phyloP scores from a whole-genome alignment of 2,888 invertebrate genomes.

The Tachina fera region DNA sequence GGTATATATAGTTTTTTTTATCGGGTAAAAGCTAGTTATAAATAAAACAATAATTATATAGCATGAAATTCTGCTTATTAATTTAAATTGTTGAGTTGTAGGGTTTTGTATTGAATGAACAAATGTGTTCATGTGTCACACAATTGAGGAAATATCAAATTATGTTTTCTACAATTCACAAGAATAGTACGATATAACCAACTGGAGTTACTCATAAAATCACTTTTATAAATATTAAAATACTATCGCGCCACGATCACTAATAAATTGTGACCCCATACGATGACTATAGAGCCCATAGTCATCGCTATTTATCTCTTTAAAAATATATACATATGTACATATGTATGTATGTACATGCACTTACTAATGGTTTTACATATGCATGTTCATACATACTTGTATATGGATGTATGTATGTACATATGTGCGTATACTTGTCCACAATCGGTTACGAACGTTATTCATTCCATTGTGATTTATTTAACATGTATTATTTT shows the following conservation, averaged over 20 bases:
- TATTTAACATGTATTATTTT: conserved; percentile 45
- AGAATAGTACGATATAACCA: conserved; percentile 34
- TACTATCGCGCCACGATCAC: conserved; percentile 19
- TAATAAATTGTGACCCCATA: conserved; percentile 37
- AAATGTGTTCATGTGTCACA: conserved; percentile 64
- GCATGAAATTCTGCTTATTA: no score
- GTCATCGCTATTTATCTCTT: conserved; percentile 4
- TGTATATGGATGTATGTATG: no score
- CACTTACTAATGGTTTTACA: not conserved
- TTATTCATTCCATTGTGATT: conserved; percentile 68
- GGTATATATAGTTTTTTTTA: no score
- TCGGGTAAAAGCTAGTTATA: no score
- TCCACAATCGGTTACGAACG: conserved; percentile 3
- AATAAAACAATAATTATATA: no score
- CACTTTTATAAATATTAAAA: conserved; percentile 5
- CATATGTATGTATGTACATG: no score
- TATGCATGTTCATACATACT: not conserved
- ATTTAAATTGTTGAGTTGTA: conserved; percentile 5
- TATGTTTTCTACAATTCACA: conserved; percentile 72
- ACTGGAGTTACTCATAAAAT: conserved; percentile 46
- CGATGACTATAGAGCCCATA: not conserved
- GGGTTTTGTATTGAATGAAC: not conserved
- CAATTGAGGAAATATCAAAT: conserved; percentile 83
- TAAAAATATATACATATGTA: no score
- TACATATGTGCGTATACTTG: not conserved